phyloP scores from a whole-genome alignment of 2,797 vertebrate genomes.

The Anguilla marmorata region DNA sequence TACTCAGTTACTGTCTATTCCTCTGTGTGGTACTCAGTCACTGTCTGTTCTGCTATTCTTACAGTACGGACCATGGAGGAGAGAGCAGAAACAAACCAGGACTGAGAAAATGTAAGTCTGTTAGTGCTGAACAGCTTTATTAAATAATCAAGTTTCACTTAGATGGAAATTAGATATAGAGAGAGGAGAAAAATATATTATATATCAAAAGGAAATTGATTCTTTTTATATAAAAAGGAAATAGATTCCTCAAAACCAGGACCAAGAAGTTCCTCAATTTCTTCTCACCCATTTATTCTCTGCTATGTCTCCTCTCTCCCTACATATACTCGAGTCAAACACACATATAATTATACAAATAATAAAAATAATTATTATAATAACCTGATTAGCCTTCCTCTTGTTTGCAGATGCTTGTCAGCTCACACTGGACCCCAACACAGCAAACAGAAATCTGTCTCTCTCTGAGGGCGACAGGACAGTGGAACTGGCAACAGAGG shows the following conservation, averaged over 20 bases:
- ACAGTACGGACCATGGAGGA: constrained; percentile 20
- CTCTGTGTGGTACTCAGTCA: background rate
- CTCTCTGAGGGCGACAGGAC: constrained; percentile 36
- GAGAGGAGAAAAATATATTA: background rate
- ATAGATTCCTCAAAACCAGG: no score
- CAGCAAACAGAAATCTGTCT: constrained; percentile 30
- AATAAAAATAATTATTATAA: background rate
- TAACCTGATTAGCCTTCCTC: background rate
- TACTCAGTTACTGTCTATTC: background rate
- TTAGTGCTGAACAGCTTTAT: background rate
- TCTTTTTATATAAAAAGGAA: no score
- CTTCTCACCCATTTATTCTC: no score
- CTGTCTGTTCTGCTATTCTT: background rate
- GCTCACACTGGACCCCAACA: constrained; percentile 36
- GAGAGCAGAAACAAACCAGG: constrained; percentile 23
- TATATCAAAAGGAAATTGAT: no score
- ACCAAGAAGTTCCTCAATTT: background rate
- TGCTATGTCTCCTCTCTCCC: background rate
- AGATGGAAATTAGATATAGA: background rate
- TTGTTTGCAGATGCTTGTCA: constrained; percentile 31
- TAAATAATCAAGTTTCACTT: background rate
- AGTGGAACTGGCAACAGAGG: background rate
- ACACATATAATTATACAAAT: background rate
- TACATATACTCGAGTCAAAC: background rate
- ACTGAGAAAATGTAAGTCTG: constrained; percentile 25